phyloP scores from a whole-genome alignment of 2,113 vertebrate genomes.

The Ptilonorhynchus violaceus region DNA sequence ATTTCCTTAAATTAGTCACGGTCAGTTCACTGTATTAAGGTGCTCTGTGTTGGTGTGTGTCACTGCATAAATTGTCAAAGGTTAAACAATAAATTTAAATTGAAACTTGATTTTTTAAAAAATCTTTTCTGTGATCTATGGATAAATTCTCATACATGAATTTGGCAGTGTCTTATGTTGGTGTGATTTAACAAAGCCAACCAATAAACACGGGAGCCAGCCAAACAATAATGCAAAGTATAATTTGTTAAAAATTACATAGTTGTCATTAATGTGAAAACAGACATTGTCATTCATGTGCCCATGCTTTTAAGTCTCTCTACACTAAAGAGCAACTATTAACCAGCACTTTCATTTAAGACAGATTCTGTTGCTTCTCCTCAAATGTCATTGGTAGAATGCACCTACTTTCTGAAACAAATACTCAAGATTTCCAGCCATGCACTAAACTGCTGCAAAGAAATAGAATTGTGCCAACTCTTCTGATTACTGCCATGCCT shows the following conservation, averaged over 20 bases:
- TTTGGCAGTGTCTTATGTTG: background rate
- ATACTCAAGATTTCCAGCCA: background rate
- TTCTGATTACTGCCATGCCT: background rate
- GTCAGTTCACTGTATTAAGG: background rate
- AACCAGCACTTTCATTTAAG: background rate
- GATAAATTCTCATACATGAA: background rate
- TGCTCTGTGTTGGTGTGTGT: background rate
- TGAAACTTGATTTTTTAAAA: background rate
- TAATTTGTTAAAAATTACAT: background rate
- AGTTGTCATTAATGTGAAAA: background rate
- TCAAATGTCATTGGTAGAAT: background rate
- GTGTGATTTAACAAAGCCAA: background rate
- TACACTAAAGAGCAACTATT: background rate
- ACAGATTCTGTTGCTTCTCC: background rate
- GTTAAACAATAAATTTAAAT: background rate
- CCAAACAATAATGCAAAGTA: background rate
- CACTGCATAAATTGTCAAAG: background rate
- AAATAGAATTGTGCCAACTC: background rate
- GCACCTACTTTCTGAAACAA: background rate
- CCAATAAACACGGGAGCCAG: background rate
- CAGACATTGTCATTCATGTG: background rate
- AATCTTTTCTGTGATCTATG: background rate
- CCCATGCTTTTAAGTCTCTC: background rate
- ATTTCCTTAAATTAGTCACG: background rate
- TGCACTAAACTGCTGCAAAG: background rate